Conservation (phyloP, 1,140 invertebrate species). For the roundworm (Caenorhabditis elegans) region DNA sequence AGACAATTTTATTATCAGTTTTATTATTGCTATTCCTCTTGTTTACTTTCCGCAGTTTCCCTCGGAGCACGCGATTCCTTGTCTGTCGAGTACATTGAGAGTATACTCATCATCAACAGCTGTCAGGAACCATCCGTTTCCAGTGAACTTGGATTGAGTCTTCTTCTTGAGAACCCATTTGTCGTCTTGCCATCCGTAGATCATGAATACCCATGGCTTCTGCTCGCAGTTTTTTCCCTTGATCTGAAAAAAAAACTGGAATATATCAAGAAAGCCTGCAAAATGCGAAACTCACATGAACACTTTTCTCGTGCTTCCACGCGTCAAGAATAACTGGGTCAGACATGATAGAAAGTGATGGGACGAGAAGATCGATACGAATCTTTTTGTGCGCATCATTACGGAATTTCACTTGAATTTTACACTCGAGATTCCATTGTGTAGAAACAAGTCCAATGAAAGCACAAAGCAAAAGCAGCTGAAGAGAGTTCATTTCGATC, state of each 20-base stretch:
- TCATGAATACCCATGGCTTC: conserved; percentile 23
- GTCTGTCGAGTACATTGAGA: not conserved
- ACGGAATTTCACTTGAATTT: conserved; percentile 13
- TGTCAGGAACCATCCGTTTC: conserved; percentile 15
- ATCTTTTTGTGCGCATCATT: conserved; percentile 9
- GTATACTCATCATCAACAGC: conserved; percentile 9
- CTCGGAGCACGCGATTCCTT: conserved; percentile 9
- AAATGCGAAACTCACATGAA: not conserved
- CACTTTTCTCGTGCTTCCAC: not conserved
- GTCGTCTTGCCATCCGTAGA: not conserved
- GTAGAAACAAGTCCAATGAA: not conserved
- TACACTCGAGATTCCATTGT: conserved; percentile 13
- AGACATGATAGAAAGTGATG: not conserved
- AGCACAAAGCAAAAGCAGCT: not conserved
- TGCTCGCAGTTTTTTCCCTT: conserved; percentile 4
- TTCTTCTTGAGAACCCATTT: conserved; percentile 26
- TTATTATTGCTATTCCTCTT: not conserved
- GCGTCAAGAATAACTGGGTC: not conserved
- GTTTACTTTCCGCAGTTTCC: conserved; percentile 29
- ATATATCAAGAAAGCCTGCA: too few relatives aligned
- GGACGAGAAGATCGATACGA: conserved; percentile 2
- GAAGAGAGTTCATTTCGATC: conserved; percentile 6
- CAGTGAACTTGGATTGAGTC: conserved; percentile 16
- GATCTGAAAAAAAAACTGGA: not conserved
- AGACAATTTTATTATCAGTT: conserved; percentile 23